Evolutionary conservation across 2,797 vertebrate species (phyloP).

Genomic region (Microhierax caerulescens): DNA sequence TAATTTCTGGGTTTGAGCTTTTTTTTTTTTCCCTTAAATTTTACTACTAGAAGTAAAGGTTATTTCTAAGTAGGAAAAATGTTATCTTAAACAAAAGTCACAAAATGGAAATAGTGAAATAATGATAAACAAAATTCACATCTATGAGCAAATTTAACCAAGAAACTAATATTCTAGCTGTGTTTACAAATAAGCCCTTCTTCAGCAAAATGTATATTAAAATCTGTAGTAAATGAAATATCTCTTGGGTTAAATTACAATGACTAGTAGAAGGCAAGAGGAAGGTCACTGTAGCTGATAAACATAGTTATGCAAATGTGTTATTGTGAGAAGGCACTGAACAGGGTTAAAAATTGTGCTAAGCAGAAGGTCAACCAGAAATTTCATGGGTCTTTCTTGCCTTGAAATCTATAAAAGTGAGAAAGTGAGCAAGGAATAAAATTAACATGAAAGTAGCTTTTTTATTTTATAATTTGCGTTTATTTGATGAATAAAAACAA

Average conservation of each 20-base stretch:
- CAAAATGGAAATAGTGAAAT: background rate
- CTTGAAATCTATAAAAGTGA: background rate
- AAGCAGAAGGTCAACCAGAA: constrained; percentile 17
- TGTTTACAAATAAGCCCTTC: background rate
- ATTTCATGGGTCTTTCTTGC: background rate
- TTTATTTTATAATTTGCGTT: background rate
- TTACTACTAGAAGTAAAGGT: background rate
- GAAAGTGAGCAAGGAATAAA: background rate
- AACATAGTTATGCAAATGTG: constrained; percentile 55
- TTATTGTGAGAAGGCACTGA: constrained; percentile 23
- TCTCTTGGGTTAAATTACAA: constrained; percentile 33
- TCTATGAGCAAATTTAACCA: background rate
- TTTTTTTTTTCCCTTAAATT: background rate
- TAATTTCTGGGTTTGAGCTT: background rate
- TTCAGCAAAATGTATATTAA: constrained; percentile 12
- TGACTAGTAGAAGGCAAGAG: constrained; percentile 15
- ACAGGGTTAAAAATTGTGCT: constrained; percentile 16
- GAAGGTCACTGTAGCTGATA: constrained; percentile 44
- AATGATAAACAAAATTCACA: background rate
- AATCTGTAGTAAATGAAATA: background rate
- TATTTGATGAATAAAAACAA: background rate
- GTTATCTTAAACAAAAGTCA: background rate
- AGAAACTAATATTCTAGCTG: background rate
- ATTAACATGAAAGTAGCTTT: background rate
- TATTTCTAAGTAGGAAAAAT: background rate